Evolutionary conservation across 2,888 invertebrate genomes (phyloP).

Genomic region (Callyntrura guangdongensis): DNA sequence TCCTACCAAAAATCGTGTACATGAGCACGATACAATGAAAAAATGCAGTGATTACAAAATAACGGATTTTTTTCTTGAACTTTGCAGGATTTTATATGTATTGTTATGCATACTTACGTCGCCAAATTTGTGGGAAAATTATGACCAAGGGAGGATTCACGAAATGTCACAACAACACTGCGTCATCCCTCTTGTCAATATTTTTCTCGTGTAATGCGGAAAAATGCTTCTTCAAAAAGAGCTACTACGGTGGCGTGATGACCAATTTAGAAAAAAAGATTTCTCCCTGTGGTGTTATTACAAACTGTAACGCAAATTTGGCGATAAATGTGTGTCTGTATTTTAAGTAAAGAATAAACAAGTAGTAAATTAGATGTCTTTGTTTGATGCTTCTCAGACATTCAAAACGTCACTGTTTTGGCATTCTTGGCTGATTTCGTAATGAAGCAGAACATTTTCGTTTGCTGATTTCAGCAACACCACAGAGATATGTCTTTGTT

Average conservation of each 20-base stretch:
- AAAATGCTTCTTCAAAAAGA: neutral
- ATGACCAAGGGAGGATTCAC: neutral
- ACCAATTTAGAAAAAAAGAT: neutral
- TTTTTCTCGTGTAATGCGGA: neutral
- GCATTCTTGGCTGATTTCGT: slow-evolving; percentile 21
- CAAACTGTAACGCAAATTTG: neutral
- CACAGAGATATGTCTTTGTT: neutral
- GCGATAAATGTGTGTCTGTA: neutral
- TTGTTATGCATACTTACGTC: too few relatives aligned
- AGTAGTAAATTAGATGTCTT: neutral
- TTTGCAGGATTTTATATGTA: neutral
- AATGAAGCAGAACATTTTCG: slow-evolving; percentile 36
- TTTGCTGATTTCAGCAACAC: slow-evolving; percentile 10
- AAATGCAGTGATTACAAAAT: too few relatives aligned
- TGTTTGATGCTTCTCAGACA: neutral
- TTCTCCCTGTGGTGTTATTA: neutral
- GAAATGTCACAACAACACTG: neutral
- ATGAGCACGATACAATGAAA: neutral
- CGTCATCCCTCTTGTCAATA: neutral
- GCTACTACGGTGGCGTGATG: neutral
- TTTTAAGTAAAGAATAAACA: slow-evolving; percentile 11
- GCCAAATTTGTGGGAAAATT: neutral
- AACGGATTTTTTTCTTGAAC: too few relatives aligned
- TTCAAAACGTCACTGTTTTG: neutral
- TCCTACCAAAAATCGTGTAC: neutral